Conservation (phyloP, 2,113 vertebrate genomes). For the Hippocampus zosterae region DNA sequence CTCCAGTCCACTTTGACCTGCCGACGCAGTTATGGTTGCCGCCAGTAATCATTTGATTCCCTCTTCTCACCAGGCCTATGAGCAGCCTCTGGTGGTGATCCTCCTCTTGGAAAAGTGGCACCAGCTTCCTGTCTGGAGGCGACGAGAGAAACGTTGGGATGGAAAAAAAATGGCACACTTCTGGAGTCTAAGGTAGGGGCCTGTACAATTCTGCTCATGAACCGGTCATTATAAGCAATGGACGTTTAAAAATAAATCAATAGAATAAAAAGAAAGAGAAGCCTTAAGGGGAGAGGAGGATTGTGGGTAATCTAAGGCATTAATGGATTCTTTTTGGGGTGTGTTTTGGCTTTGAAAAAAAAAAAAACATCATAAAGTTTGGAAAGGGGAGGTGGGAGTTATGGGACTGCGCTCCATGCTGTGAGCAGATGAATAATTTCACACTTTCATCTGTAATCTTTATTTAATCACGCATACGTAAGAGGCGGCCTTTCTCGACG, state of each 20-base stretch:
- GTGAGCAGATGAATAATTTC: slow-evolving; percentile 34
- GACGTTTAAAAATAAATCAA: not conserved
- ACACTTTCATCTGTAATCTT: slow-evolving; percentile 8
- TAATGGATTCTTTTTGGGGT: slow-evolving; percentile 30
- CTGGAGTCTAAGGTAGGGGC: slow-evolving; percentile 16
- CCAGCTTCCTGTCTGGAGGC: slow-evolving; percentile 77
- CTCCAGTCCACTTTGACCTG: too few relatives aligned
- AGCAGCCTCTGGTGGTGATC: slow-evolving; percentile 83
- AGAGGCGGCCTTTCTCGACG: slow-evolving; percentile 32
- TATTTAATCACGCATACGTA: slow-evolving; percentile 25
- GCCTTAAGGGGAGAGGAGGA: not conserved
- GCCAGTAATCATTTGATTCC: not conserved
- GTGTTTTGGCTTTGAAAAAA: slow-evolving; percentile 26
- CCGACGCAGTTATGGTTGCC: not conserved
- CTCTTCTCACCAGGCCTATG: slow-evolving; percentile 82
- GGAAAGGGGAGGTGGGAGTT: not conserved
- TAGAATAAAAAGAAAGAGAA: slow-evolving; percentile 9
- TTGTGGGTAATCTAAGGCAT: slow-evolving; percentile 9
- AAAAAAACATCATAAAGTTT: slow-evolving; percentile 26
- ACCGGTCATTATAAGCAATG: not conserved
- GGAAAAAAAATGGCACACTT: not conserved
- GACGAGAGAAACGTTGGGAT: not conserved
- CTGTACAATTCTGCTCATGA: not conserved
- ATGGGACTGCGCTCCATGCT: slow-evolving; percentile 14
- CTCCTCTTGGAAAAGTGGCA: slow-evolving; percentile 89